phyloP scores from a whole-genome alignment of 2,888 invertebrate species.

The Drosophila seclusa region DNA sequence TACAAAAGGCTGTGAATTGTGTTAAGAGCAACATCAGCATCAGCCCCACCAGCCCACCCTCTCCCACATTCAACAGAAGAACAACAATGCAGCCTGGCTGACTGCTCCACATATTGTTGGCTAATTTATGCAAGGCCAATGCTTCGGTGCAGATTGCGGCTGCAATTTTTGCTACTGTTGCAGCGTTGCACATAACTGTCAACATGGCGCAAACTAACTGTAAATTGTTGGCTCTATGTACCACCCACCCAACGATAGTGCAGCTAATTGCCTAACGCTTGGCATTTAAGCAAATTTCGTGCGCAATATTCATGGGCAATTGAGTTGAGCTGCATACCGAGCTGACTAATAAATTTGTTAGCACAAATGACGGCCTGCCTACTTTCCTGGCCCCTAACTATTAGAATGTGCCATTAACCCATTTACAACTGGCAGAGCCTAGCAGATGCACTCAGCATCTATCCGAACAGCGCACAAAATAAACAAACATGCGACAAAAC shows the following conservation, averaged over 20 bases:
- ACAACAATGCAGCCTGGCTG: conserved; percentile 55
- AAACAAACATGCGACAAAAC: conserved; percentile 62
- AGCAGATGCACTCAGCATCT: conserved; percentile 56
- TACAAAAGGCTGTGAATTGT: conserved; percentile 78
- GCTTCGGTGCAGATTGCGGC: conserved; percentile 41
- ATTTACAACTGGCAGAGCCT: conserved; percentile 54
- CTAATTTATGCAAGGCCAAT: conserved; percentile 73
- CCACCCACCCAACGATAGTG: conserved; percentile 67
- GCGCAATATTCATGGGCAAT: conserved; percentile 53
- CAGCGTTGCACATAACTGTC: conserved; percentile 76
- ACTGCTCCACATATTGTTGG: conserved; percentile 68
- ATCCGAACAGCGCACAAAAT: conserved; percentile 15
- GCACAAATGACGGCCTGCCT: conserved; percentile 68
- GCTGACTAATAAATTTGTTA: conserved; percentile 74
- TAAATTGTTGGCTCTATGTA: conserved; percentile 58
- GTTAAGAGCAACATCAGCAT: conserved; percentile 43
- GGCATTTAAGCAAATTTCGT: conserved; percentile 75
- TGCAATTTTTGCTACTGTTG: conserved; percentile 24
- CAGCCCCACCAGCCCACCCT: background rate
- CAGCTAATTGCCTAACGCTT: conserved; percentile 74
- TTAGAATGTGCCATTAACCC: conserved; percentile 79
- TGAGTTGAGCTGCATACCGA: conserved; percentile 28
- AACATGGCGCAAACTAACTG: conserved; percentile 76
- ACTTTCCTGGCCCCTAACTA: conserved; percentile 50
- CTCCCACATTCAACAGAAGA: background rate